Conservation (phyloP, 2,888 invertebrate species). For the Macroteleia sp. region DNA sequence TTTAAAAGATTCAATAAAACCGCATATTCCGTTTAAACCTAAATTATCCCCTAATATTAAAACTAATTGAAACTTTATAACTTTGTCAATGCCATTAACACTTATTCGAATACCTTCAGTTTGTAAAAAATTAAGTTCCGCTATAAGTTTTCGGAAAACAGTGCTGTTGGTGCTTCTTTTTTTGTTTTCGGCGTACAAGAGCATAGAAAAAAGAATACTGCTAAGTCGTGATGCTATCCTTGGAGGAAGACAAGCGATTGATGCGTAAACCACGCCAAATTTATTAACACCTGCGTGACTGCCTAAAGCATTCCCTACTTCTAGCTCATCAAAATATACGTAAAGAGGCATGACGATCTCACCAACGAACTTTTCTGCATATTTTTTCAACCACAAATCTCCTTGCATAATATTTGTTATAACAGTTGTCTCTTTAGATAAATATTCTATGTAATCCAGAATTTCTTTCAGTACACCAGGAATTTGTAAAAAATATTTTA, state of each 20-base stretch:
- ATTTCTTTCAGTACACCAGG: background rate
- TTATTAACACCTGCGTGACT: constrained; percentile 1
- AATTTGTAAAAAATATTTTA: constrained; percentile 10
- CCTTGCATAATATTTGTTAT: background rate
- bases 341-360: background rate
- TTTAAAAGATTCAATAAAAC: no score
- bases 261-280: constrained; percentile 10
- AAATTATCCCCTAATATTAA: no score
- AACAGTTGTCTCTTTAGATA: background rate
- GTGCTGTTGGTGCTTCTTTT: no score
- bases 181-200: no score
- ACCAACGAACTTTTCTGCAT: background rate
- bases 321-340: background rate
- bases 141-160: no score
- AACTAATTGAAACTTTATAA: no score
- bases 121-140: no score
- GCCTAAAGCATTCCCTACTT: constrained; percentile 1
- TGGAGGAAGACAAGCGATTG: background rate
- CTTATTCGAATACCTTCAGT: no score
- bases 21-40: no score
- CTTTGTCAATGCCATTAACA: no score
- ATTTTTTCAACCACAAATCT: background rate
- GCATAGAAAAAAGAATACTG: no score
- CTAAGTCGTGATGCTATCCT: no score
- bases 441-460: background rate